Evolutionary conservation across 2,888 invertebrate species (phyloP).

Genomic region (Euplagia quadripunctaria): DNA sequence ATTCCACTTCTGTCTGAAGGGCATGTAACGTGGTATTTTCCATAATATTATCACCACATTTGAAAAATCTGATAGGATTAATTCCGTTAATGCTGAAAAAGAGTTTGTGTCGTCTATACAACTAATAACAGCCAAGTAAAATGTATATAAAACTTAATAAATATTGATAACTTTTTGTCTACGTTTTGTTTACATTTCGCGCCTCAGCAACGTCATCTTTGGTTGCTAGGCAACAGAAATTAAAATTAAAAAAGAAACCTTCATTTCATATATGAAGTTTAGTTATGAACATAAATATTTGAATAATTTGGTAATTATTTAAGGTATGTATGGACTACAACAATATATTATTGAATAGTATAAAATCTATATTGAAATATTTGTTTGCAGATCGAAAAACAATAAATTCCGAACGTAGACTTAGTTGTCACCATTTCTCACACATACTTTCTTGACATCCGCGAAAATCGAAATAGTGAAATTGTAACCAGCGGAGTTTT

Average conservation of each 20-base stretch:
- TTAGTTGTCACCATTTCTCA: not conserved
- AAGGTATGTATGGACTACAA: too few species aligned
- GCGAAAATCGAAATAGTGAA: slow-evolving; percentile 55
- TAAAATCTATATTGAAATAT: too few species aligned
- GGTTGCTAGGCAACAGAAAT: slow-evolving; percentile 70
- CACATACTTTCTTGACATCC: slow-evolving; percentile 42
- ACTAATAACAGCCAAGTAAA: slow-evolving; percentile 34
- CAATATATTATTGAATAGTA: too few species aligned
- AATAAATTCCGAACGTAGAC: not conserved
- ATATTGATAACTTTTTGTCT: slow-evolving; percentile 17
- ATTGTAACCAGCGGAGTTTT: slow-evolving; percentile 15
- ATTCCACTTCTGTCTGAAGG: slow-evolving; percentile 82
- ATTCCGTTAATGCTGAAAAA: slow-evolving; percentile 2
- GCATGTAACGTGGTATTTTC: slow-evolving; percentile 65
- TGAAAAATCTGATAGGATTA: not conserved
- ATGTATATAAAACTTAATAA: slow-evolving; percentile 41
- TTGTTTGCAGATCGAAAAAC: too few species aligned
- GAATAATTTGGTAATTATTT: not conserved
- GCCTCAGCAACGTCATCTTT: slow-evolving; percentile 57
- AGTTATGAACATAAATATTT: not conserved
- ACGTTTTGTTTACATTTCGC: slow-evolving; percentile 81
- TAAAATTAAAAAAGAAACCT: not conserved
- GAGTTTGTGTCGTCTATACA: slow-evolving; percentile 13
- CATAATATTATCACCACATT: slow-evolving; percentile 48
- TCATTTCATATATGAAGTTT: not conserved